A percentile compares a stretch with the other conserved stretches of the same genome.
phyloP scores from a whole-genome alignment of 1,140 invertebrate species.

The Trichonephila inaurata region DNA sequence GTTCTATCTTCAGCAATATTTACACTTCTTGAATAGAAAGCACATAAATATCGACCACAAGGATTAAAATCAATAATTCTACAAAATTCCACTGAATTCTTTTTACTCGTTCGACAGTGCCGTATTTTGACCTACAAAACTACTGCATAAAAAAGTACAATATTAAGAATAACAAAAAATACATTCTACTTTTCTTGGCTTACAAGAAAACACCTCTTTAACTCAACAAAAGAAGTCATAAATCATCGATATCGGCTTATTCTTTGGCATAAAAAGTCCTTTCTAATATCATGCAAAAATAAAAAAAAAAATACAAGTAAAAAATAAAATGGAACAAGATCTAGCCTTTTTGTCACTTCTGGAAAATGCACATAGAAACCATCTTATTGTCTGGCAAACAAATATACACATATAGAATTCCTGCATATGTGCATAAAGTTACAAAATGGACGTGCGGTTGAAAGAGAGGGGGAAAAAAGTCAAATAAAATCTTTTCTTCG shows the following conservation, averaged over 20 bases:
- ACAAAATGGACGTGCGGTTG: not conserved
- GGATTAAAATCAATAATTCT: not conserved
- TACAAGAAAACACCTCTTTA: not conserved
- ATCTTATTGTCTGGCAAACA: not conserved
- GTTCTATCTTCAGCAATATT: not conserved
- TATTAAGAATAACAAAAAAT: too few relatives aligned
- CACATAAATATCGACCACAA: not conserved
- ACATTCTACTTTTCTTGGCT: not conserved
- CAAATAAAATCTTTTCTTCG: conserved; percentile 9
- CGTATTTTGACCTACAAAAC: not conserved
- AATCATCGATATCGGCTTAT: conserved; percentile 46
- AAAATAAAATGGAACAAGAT: not conserved
- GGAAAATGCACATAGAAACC: not conserved
- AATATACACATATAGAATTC: not conserved
- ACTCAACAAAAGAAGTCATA: conserved; percentile 39
- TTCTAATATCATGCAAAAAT: conserved; percentile 9
- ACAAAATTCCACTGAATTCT: not conserved
- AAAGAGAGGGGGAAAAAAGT: not conserved
- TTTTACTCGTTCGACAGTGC: not conserved
- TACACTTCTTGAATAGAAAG: not conserved
- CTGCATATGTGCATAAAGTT: not conserved
- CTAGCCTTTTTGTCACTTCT: not conserved
- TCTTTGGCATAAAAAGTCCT: conserved; percentile 30
- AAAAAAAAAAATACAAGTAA: not conserved
- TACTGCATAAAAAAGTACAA: not conserved